Conservation (phyloP, 2,797 vertebrate genomes). For the Tinamus major region DNA sequence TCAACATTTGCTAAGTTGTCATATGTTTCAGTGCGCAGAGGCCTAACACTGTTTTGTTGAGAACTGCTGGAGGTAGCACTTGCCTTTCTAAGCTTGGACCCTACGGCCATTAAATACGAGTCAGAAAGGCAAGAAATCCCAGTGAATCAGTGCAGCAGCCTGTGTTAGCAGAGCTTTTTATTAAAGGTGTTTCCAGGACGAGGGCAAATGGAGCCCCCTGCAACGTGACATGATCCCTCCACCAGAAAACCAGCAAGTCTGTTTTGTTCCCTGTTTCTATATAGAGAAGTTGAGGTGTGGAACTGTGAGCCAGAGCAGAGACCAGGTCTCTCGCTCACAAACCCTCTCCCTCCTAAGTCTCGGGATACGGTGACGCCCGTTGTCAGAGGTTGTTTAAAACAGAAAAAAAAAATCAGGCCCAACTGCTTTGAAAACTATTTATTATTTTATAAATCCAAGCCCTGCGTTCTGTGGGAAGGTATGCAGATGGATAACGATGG, state of each 20-base stretch:
- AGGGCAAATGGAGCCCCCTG: neutral
- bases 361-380: rapidly evolving
- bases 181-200: neutral
- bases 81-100: neutral
- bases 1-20: neutral
- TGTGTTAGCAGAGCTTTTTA: neutral
- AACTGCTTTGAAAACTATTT: conserved; percentile 14
- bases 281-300: neutral
- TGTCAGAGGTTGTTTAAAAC: neutral
- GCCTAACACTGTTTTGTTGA: neutral
- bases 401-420: neutral
- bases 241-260: neutral
- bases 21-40: neutral
- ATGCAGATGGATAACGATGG: neutral
- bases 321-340: rapidly evolving
- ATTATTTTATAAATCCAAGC: neutral
- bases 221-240: rapidly evolving
- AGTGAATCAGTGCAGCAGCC: rapidly evolving
- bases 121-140: rapidly evolving
- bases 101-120: rapidly evolving
- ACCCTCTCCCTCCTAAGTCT: neutral
- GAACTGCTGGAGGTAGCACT: neutral
- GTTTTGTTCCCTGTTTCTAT: rapidly evolving
- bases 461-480: neutral
- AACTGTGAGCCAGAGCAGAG: neutral